Evolutionary conservation across 2,797 vertebrate genomes (phyloP).

Genomic region (Bovichtus variegatus): DNA sequence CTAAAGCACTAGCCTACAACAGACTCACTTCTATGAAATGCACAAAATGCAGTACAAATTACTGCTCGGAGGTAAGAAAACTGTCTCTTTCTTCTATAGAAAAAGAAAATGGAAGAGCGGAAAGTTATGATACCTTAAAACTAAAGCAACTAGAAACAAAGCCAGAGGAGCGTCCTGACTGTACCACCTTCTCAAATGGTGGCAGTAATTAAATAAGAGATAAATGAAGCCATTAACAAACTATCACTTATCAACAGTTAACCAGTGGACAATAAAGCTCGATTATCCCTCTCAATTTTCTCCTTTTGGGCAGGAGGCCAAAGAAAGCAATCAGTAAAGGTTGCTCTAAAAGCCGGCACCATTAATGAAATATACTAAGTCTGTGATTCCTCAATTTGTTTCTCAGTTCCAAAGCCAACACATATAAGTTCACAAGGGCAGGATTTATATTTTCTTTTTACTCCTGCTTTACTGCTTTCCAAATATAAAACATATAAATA

Average conservation of each 20-base stretch:
- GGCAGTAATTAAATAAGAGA: conserved; percentile 65
- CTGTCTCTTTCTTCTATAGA: background rate
- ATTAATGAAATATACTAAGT: conserved; percentile 60
- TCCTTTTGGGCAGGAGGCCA: conserved; percentile 63
- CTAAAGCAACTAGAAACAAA: background rate
- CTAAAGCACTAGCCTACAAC: conserved; percentile 3
- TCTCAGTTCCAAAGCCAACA: background rate
- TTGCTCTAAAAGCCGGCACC: conserved; percentile 53
- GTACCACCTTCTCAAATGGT: conserved; percentile 31
- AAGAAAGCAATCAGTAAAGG: conserved; percentile 67
- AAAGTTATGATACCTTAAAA: conserved; percentile 12
- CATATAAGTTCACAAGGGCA: background rate
- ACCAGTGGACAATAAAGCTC: conserved; percentile 65
- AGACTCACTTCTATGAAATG: conserved; percentile 3
- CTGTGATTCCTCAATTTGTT: conserved; percentile 4
- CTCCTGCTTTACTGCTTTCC: background rate
- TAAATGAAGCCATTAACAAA: conserved; percentile 68
- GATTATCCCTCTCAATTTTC: conserved; percentile 63
- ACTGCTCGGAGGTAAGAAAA: background rate
- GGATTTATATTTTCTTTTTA: background rate
- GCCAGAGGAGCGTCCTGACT: conserved; percentile 33
- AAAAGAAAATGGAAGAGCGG: background rate
- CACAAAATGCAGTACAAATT: background rate
- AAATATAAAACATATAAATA: conserved; percentile 1
- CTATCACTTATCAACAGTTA: conserved; percentile 68